phyloP scores from a whole-genome alignment of 2,797 vertebrate genomes.

The Girardinus metallicus region DNA sequence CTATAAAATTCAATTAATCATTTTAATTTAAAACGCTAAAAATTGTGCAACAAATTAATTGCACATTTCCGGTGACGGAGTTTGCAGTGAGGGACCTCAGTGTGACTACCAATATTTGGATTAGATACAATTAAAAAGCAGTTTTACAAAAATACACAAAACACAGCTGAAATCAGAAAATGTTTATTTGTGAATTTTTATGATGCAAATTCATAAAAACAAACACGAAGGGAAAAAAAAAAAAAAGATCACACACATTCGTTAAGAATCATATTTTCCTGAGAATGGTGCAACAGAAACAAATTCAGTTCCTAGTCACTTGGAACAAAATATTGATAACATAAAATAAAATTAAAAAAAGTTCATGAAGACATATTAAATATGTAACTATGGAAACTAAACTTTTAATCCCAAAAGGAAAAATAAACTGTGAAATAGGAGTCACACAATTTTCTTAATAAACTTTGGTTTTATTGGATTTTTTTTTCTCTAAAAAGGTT shows the following conservation, averaged over 20 bases:
- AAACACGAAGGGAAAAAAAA: neutral
- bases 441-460: conserved; percentile 13
- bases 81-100: neutral
- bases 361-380: neutral
- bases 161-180: neutral
- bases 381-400: neutral
- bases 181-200: neutral
- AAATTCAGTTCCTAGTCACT: neutral
- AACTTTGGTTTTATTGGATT: conserved; percentile 65
- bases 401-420: neutral
- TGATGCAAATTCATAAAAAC: conserved; percentile 1
- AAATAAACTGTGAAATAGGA: neutral
- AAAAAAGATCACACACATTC: neutral
- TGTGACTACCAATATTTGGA: neutral
- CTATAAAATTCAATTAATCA: neutral
- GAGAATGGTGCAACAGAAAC: neutral
- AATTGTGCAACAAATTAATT: neutral
- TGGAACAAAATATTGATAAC: neutral
- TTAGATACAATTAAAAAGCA: neutral
- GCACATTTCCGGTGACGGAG: neutral
- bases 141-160: neutral
- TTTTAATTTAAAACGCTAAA: neutral
- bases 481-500: conserved; percentile 27
- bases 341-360: neutral
- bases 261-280: neutral